Base-by-base conservation (phyloP, 2,888 invertebrate species). In the Cylindroiulus punctatus region DNA sequence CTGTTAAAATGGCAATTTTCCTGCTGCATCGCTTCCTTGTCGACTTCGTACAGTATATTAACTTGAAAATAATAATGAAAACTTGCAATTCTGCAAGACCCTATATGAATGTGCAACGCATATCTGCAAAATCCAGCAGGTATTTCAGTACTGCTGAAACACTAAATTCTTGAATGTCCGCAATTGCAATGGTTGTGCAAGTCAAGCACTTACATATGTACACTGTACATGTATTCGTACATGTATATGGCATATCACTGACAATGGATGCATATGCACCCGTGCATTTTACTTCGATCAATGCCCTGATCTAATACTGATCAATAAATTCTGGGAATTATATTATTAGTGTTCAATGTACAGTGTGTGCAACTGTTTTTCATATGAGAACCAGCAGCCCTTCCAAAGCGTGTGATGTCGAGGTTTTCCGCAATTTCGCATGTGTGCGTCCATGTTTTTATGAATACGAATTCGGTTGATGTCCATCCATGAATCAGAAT, bases 401-500 rank as follows among this genome's bases (percentile, higher is more conserved):
- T 47, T 47, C 47, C 12, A 12, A 47, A 12, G 47, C 19, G 19
- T 52, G 52, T 52, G 52, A 5, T 17, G 52, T 19, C 17, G 10
- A 57, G 57, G 57, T 57, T 57, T 57, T 57, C 57, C 22, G 57
- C 57, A 57, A 57, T 57, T 57, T 57, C 57, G 57, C 57, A 57
- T 57, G n/a, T 57, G 57, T 57, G 57, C 57, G 57, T 57, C 57
- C 22, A 57, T 22, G 57, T 57, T 57, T 57, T 57, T 57, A 57
- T 57, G 57, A 57, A 57, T 57, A 57, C 57, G 57, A 57, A 57
- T 57, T 57, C 57, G 57, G 57, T 81, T 81, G 32, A 81, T 81
- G 81, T 81, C 81, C 81, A 32, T 40, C 40, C 81, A 81, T 81
- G 81, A 81, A 81, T 81, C 81, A 81, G 81, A 81, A 81, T 81